Evolutionary conservation across 64 coral and sea anemone species (phyloP).

Genomic region (Montipora capricornis): DNA sequence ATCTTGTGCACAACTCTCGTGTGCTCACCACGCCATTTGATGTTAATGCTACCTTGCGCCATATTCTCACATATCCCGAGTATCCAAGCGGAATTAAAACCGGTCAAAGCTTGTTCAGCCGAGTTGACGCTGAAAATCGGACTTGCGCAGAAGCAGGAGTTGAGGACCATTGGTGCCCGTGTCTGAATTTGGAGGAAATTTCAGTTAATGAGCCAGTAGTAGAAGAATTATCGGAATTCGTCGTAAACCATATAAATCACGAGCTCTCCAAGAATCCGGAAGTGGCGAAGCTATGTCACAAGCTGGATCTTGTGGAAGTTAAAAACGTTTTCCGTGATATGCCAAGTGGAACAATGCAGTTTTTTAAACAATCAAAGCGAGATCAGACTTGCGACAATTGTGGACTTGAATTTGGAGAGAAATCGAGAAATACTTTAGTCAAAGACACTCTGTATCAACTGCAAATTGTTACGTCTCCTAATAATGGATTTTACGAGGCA

Average conservation of each 20-base stretch:
- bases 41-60: slow-evolving; percentile 64
- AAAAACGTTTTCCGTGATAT: slow-evolving; percentile 64
- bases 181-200: slow-evolving; percentile 65
- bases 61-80: slow-evolving; percentile 69
- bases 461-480: slow-evolving; percentile 77
- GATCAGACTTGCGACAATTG: slow-evolving; percentile 47
- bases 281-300: slow-evolving; percentile 40
- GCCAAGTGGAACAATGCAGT: slow-evolving; percentile 67
- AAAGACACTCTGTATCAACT: slow-evolving; percentile 71
- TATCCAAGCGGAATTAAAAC: slow-evolving; percentile 26
- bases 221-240: neutral
- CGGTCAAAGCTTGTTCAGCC: slow-evolving; percentile 65
- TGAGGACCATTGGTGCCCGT: slow-evolving; percentile 79
- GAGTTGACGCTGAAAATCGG: slow-evolving; percentile 35
- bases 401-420: slow-evolving; percentile 28
- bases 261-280: slow-evolving; percentile 15
- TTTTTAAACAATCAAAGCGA: neutral
- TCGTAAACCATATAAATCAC: slow-evolving; percentile 59
- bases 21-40: slow-evolving; percentile 77
- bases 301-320: slow-evolving; percentile 55
- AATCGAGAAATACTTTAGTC: slow-evolving; percentile 32
- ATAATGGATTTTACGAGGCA: slow-evolving; percentile 74
- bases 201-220: slow-evolving; percentile 29
- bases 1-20: slow-evolving; percentile 46
- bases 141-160: slow-evolving; percentile 56